Evolutionary conservation across 2,888 invertebrate genomes (phyloP).

Genomic region (Drosophila mercatorum): DNA sequence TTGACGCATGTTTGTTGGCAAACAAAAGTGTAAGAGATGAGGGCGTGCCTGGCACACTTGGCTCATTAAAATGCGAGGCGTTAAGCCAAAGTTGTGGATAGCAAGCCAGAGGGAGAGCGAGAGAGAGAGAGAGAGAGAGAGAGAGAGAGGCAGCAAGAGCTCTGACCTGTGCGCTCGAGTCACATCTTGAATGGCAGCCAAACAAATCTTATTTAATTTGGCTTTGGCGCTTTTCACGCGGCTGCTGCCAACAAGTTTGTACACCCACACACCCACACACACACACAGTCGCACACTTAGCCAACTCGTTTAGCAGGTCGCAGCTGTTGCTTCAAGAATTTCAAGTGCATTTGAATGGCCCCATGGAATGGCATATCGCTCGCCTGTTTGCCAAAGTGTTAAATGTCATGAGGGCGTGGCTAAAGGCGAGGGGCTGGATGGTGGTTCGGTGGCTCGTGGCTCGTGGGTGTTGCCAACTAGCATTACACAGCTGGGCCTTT

Average conservation of each 20-base stretch:
- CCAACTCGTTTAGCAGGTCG: slow-evolving; percentile 62
- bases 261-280: not conserved
- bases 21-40: slow-evolving; percentile 45
- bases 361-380: slow-evolving; percentile 38
- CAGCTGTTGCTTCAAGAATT: slow-evolving; percentile 78
- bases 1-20: slow-evolving; percentile 80
- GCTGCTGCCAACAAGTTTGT: slow-evolving; percentile 63
- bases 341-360: slow-evolving; percentile 79
- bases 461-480: slow-evolving; percentile 3
- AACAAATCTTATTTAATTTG: slow-evolving; percentile 80
- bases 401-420: slow-evolving; percentile 67
- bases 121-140: not conserved
- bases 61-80: slow-evolving; percentile 78
- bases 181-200: slow-evolving; percentile 70
- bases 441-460: not conserved
- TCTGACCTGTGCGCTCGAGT: slow-evolving; percentile 59
- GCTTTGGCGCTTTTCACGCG: slow-evolving; percentile 70
- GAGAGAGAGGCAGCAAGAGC: not conserved
- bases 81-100: slow-evolving; percentile 61
- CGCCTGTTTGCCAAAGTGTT: slow-evolving; percentile 76
- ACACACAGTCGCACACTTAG: slow-evolving; percentile 11
- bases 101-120: not conserved
- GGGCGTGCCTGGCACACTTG: slow-evolving; percentile 33
- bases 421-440: not conserved
- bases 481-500: slow-evolving; percentile 61